Evolutionary conservation across 2,888 invertebrate genomes (phyloP).

Genomic region (Tenodera sinensis): DNA sequence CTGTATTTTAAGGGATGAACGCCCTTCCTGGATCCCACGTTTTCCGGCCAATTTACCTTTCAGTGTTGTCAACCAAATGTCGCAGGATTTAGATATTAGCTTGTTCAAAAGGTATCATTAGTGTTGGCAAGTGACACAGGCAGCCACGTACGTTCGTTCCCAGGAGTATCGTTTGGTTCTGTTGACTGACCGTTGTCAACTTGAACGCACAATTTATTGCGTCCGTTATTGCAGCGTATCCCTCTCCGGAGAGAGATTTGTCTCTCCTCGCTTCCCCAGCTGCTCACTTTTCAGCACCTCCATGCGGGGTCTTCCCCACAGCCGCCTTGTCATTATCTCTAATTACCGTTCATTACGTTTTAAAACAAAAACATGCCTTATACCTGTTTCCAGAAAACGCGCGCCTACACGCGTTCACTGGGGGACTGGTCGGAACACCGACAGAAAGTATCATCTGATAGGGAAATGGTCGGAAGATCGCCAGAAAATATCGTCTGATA

Average conservation of each 20-base stretch:
- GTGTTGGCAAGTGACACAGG: background rate
- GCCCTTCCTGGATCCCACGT: background rate
- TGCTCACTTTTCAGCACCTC: background rate
- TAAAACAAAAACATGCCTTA: constrained; percentile 16
- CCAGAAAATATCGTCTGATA: no score
- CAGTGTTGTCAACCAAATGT: background rate
- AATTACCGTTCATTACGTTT: constrained; percentile 31
- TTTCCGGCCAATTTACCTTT: background rate
- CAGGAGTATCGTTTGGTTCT: background rate
- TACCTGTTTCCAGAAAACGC: background rate
- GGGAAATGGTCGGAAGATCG: no score
- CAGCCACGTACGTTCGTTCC: background rate
- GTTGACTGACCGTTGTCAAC: background rate
- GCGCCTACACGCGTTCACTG: background rate
- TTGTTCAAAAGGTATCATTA: background rate
- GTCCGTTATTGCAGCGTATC: background rate
- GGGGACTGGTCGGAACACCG: no score
- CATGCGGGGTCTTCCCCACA: background rate
- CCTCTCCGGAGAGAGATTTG: background rate
- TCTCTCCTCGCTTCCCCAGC: background rate
- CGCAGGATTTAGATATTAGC: background rate
- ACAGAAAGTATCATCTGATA: no score
- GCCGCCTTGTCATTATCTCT: constrained; percentile 31
- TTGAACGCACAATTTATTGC: background rate
- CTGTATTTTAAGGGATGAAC: no score